Conservation (phyloP, 2,888 invertebrate species). For the Xanthorhoe designata region DNA sequence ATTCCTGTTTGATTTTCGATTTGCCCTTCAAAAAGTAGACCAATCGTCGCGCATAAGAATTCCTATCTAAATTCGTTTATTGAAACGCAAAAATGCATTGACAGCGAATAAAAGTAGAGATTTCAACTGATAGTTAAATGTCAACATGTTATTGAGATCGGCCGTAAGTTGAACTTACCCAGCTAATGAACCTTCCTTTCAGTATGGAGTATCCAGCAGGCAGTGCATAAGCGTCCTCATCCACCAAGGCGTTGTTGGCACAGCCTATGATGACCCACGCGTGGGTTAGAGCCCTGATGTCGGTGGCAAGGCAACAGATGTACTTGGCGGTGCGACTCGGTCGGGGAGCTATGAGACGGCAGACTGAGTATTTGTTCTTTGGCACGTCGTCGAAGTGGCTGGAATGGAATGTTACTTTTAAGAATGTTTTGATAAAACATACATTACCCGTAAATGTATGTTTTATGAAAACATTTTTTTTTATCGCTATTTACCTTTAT, state of each 20-base stretch:
- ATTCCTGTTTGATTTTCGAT: too few species aligned
- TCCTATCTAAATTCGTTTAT: too few species aligned
- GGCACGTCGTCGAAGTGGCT: conserved; percentile 85
- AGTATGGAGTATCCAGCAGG: conserved; percentile 87
- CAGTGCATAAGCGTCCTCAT: conserved; percentile 79
- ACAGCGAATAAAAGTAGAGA: too few species aligned
- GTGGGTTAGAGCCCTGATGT: conserved; percentile 87
- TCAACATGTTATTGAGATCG: too few species aligned
- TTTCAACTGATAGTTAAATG: too few species aligned
- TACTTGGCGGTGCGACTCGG: conserved; percentile 91
- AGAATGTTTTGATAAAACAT: too few species aligned
- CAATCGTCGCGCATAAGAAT: too few species aligned
- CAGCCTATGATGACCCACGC: conserved; percentile 90
- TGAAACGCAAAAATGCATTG: too few species aligned
- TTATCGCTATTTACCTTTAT: too few species aligned
- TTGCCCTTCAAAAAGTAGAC: too few species aligned
- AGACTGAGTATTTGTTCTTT: conserved; percentile 80
- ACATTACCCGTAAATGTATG: too few species aligned
- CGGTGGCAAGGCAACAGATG: conserved; percentile 89
- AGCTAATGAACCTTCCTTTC: conserved; percentile 73
- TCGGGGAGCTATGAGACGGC: conserved; percentile 88
- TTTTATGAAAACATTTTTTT: too few species aligned
- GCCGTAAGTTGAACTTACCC: conserved; percentile 66
- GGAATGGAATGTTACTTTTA: conserved; percentile 26
- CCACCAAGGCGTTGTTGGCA: conserved; percentile 61